Conservation (phyloP, 2,797 vertebrate species). For the Poecile montanus region DNA sequence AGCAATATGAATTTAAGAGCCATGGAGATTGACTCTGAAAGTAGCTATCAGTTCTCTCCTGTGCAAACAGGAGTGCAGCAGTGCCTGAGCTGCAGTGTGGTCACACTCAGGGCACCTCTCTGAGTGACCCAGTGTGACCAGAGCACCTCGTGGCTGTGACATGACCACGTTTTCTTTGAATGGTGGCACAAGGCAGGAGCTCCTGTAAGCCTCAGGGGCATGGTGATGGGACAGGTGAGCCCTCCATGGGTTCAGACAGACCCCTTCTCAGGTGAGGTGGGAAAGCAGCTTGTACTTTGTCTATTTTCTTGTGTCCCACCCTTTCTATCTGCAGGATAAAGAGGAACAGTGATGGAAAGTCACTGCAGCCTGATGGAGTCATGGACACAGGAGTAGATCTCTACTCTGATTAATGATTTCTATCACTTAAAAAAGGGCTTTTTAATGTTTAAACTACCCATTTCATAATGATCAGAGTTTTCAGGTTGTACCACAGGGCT, state of each 20-base stretch:
- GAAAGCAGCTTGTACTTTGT: fast-evolving
- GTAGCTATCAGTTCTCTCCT: not conserved
- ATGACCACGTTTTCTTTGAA: fast-evolving
- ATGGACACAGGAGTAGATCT: not conserved
- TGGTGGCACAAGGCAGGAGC: not conserved
- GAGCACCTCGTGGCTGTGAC: not conserved
- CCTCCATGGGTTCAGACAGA: not conserved
- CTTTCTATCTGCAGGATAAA: not conserved
- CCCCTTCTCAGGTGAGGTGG: not conserved
- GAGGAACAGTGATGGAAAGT: not conserved
- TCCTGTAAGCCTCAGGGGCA: not conserved
- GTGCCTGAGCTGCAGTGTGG: not conserved
- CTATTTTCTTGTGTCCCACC: not conserved
- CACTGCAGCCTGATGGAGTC: not conserved
- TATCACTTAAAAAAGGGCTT: not conserved
- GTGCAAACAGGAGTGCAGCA: not conserved
- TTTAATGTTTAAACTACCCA: constrained; percentile 46
- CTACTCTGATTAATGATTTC: not conserved
- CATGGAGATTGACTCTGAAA: not conserved
- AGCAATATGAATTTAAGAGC: not conserved
- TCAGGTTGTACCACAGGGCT: not conserved
- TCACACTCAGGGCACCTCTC: not conserved
- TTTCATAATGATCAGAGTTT: constrained; percentile 26
- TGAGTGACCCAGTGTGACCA: not conserved
- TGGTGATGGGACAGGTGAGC: no score